Percentiles rank a stretch among this genome's conserved stretches.
phyloP scores from a whole-genome alignment of 2,113 vertebrate species.

The Struthidea cinerea region DNA sequence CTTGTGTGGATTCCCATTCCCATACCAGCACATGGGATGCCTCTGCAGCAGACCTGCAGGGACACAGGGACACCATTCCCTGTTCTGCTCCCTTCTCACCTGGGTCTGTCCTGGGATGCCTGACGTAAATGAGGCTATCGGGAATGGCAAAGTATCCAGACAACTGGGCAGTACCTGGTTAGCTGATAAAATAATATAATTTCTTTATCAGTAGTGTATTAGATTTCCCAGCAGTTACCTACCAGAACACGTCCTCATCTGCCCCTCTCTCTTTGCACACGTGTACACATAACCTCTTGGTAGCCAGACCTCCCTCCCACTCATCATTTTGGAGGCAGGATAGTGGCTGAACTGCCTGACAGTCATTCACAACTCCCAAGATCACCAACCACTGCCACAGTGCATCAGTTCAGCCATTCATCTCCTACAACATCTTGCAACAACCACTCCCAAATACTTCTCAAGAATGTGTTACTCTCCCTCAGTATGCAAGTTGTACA shows the following conservation, averaged over 20 bases:
- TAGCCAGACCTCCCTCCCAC: not conserved
- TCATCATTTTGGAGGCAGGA: not conserved
- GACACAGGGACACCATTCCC: not conserved
- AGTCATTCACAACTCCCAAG: not conserved
- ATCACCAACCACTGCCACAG: not conserved
- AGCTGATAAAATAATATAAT: not conserved
- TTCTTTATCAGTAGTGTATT: not conserved
- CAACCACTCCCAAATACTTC: not conserved
- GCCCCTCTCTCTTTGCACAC: not conserved
- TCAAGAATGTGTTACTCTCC: not conserved
- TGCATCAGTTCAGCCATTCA: not conserved
- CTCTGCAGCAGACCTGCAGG: not conserved
- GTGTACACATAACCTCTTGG: not conserved
- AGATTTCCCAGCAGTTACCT: not conserved
- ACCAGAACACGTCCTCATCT: not conserved
- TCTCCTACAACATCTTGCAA: not conserved
- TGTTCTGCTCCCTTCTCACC: not conserved
- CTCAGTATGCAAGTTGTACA: not conserved
- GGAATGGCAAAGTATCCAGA: not conserved
- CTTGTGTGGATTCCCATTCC: not conserved
- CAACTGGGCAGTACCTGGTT: not conserved
- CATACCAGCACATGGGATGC: rapidly evolving
- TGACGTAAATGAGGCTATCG: not conserved
- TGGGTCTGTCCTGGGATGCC: not conserved
- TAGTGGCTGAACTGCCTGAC: not conserved